Evolutionary conservation across 2,888 invertebrate genomes (phyloP), one percentile per base, ranked within the genome.

Genomic region (Imbricaverruca yamaguchii): DNA sequence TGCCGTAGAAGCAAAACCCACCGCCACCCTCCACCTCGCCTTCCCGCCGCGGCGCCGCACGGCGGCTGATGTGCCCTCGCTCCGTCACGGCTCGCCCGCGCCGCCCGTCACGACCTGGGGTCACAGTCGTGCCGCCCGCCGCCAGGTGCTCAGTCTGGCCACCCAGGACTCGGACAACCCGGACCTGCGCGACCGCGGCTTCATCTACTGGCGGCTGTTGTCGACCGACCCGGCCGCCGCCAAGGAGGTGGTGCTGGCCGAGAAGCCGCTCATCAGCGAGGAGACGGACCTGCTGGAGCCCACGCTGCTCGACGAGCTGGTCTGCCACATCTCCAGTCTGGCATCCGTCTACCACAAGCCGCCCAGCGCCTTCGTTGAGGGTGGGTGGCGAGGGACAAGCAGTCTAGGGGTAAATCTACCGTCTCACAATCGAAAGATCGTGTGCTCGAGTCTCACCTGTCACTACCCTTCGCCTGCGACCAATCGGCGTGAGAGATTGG

Each of bases 311-410:
- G 98, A 99, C 87, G 99, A 99, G 88, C 91, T 99, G 82, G 98
- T 98, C 86, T 98, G 98, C 87, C 98, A 99, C 88, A 98, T 99
- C 86, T 97, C 97, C 83, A 96, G 96, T 78, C 90, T 99, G 84
- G 99, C 99, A 0, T 96, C 98, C 74, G 98, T 99, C 18, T 99
- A 99, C 87, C 99, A 99, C 87, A 99, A 99, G 87, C 99, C 99
- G 53, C 99, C 99, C 0, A 95, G 95, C 18, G 97, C 98, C 0
- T 99, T 99, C 87, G 97, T 99, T 12, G 99, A 99, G 89, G 97
- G 94, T 86, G 89, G 59, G 59, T 15, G 59, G 12, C 56, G 81
- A 81, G n/a, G 81, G n/a, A n/a, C n/a, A n/a, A n/a, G n/a, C n/a
- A n/a, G n/a, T n/a, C n/a, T n/a, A n/a, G n/a, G n/a, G n/a, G n/a